Evolutionary conservation across 92 coral and sea anemone species (phyloP), one percentile per base, ranked within the genome.

Genomic region (Phymanthus crucifer): DNA sequence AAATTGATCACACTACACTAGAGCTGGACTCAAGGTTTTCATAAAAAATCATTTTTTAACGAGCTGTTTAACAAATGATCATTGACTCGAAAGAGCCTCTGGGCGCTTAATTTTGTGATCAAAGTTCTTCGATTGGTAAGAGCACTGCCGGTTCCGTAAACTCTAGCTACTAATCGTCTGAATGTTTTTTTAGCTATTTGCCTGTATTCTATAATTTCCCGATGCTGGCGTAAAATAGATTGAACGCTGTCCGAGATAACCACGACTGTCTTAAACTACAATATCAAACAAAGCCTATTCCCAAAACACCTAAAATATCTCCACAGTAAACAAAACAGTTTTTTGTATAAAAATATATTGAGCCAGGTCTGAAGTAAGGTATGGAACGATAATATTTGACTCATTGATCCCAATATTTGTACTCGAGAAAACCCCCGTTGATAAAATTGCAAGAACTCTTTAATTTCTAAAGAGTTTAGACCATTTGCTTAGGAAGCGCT

Each of bases 331-430:
- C 68, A 61, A 54, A 54, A 43, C 10, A 61, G 33, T 11, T 3
- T 34, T 24, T 61, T 61, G 68, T 61, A 29, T 27, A 61, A 61
- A 27, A 61, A 61, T 61, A 61, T 61, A 61, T 61, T 61, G 68
- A 27, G 17, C 29, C 4, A 61, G 16, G 3, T 3, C 13, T 61
- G 13, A 34, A 26, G 10, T 27, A 61, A 9, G 29, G 68, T 61
- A 27, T 61, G 68, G 35, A 33, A 61, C 8, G 34, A 34, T 27
- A 24, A 29, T 61, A 61, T 61, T 29, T 27, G 68, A 61, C 33
- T 29, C 13, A 24, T 61, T 27, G 32, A 61, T 61, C 29, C 68
- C 68, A 61, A 61, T 61, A 61, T 61, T 27, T 61, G 68, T 29
- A 61, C 68, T 61, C 17, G 68, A 61, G 29, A 54, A 54, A 54